These are phyloP conservation scores for Acanthiza pusilla DNA, from an alignment of 2,797 vertebrate species.

Conservation along the genomic window DNA sequence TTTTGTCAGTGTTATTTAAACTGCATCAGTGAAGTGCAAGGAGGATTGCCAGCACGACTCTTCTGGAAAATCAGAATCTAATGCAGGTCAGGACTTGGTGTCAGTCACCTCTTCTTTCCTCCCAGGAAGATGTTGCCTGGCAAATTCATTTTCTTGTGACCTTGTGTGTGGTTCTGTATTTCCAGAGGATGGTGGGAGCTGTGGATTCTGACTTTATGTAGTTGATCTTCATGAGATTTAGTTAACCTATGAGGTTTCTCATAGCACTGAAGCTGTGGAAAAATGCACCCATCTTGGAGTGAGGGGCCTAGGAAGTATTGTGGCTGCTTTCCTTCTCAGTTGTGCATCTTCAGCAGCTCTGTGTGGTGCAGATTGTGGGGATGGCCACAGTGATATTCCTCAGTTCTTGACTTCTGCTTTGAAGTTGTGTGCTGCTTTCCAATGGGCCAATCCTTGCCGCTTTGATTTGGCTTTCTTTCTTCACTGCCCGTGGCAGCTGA, in stretches of 20 bases:
- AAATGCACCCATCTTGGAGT: not conserved
- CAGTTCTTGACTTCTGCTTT: not conserved
- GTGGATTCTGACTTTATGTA: not conserved
- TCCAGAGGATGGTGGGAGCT: not conserved
- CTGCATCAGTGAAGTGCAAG: not conserved
- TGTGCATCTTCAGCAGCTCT: not conserved
- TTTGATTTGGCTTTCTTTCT: not conserved
- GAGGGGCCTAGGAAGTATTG: not conserved
- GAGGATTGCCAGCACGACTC: not conserved
- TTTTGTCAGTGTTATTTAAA: not conserved
- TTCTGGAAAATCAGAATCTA: not conserved
- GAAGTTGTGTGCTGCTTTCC: accelerated
- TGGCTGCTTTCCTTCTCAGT: not conserved
- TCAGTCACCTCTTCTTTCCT: not conserved
- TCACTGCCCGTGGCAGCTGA: not conserved
- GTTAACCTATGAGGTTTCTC: not conserved
- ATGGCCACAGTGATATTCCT: not conserved
- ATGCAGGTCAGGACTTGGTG: not conserved
- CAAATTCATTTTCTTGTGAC: not conserved
- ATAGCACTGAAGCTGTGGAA: not conserved
- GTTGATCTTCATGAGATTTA: not conserved
- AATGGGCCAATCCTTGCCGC: not conserved
- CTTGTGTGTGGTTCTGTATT: accelerated
- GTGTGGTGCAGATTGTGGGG: accelerated
- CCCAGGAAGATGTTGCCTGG: not conserved